Base-by-base conservation (phyloP, 2,797 vertebrate species). In the Muscicapa striata region DNA sequence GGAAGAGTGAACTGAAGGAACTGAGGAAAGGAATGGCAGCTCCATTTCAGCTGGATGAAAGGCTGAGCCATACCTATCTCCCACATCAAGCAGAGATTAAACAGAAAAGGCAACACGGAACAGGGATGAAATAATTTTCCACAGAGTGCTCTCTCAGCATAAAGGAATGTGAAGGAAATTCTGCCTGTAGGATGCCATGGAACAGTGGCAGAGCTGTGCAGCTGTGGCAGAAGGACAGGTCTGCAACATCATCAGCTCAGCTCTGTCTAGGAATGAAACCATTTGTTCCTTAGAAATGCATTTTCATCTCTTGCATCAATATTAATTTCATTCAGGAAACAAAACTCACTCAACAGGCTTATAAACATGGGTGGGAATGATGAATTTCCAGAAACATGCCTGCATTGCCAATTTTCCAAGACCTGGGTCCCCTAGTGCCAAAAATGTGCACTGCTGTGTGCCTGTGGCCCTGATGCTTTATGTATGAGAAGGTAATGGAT, bases 71-170 rank as follows among this genome's bases (percentile, higher is more conserved):
- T 49, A 62, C 66, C 70, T 72, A 6, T 73, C 67, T 72, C 46
- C 68, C 69, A 62, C 58, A 78, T 89, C 87, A 85, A 85, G 76
- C 10, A 4, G 62, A 85, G 83, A 94, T 94, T 76, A 87, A 95
- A 81, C 76, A 90, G 59, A 88, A 76, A 27, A 94, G 48, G 57
- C 74, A 90, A 69, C 48, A 57, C 4, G 4, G 87, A 90, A 68
- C 18, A 52, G 30, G 26, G 84, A 46, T 63, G 61, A 72, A 92
- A 63, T 77, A 21, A 51, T 66, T 94, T 77, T 66, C 46, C 77
- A 61, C 38, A 29, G 69, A 93, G 40, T 58, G 54, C 49, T 88
- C 27, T 74, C 90, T 88, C 72, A 91, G 58, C 52, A 43, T 48
- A 85, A 32, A 41, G 54, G 84, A 91, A 48, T 82, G 51, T 16